Base-by-base conservation (phyloP, 2,113 vertebrate species). In the Psilopsiagon aymara region DNA sequence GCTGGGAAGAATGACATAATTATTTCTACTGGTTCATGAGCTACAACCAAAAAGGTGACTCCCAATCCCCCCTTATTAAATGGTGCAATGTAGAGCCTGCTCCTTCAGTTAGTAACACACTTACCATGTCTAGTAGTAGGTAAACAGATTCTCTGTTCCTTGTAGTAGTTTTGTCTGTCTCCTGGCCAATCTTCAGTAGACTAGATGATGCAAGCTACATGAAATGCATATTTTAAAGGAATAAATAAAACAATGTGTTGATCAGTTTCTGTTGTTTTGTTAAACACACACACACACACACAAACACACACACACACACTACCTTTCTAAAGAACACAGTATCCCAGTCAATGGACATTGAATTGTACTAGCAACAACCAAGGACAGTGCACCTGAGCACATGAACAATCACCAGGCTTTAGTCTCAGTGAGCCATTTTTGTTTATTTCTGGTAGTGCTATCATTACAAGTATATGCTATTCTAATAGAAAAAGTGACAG, bases 111-210 rank as follows among this genome's bases (percentile, higher is more conserved):
- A 70, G 17, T 55, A 77, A 53, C 81, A 80, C 59, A 76, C 98
- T 98, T 97, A 99, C 99, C 99, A 99, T 99, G 97, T 99, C 99
- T 94, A 99, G 98, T 87, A 99, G 99, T 95, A 99, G 98, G 97
- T 99, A 99, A 87, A 99, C 99, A 82, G 99, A 99, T 96, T 99
- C 99, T 96, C 99, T 97, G 97, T 99, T 99, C 60, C 99, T 98
- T 69, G 99, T 99, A 71, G 99, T 99, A 92, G 99, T 99, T 98
- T 99, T 99, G 97, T 99, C 99, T 0, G 99, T 99, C 96, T 99
- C 99, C 95, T 99, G 99, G 67, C 99, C 99, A 81, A 99, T 99
- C 98, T 99, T 99, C 97, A 99, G 97, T 74, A 99, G 97, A 97
- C 99, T 99, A 91, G 99, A 99, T 0, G 99, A 99, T 73, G 99